Evolutionary conservation across 2,797 vertebrate species (phyloP), one percentile per base, ranked within the genome.

Genomic region (Falco cherrug): DNA sequence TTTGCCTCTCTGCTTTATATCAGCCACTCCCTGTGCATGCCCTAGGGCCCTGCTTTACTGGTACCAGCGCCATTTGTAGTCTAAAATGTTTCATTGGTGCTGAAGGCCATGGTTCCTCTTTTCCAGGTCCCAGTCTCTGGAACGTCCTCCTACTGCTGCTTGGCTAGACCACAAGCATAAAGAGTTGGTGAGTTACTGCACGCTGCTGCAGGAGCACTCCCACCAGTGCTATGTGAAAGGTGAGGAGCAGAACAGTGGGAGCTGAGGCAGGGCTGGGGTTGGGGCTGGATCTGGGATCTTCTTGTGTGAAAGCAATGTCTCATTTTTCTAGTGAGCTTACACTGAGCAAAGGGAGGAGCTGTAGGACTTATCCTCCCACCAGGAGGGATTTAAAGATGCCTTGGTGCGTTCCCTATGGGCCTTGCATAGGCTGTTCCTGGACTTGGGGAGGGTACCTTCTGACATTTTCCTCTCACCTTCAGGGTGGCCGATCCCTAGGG

Each of bases 141-240:
- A 99, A 70, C 99, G 99, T 94, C 97, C 98, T 31, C 98, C 98
- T 54, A 87, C 98, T 35, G 98, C 98, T 63, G 97, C 98, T 39
- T 99, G 99, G 99, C 97, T 98, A 13, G 99, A 99, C 85, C 98
- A 99, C 84, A 99, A 99, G 94, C 98, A 99, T 95, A 99, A 99
- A 95, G 99, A 99, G 75, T 95, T 99, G 84, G 98, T 98, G 73
- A 99, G 97, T 94, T 99, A 99, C 87, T 99, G 99, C 97, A 99
- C 98, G 0, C 98, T 99, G 80, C 98, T 99, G 60, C 99, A 99
- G 94, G 99, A 99, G 67, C 99, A 99, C 64, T 99, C 99, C 80
- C 99, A 99, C 95, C 99, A 99, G 96, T 99, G 99, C 98, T 99
- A 99, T 1, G 99, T 99, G 87, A 98, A 98, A 91, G 99, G 99